Base-by-base conservation (phyloP, 2,797 vertebrate genomes). In the Percopsis omiscomaycus region DNA sequence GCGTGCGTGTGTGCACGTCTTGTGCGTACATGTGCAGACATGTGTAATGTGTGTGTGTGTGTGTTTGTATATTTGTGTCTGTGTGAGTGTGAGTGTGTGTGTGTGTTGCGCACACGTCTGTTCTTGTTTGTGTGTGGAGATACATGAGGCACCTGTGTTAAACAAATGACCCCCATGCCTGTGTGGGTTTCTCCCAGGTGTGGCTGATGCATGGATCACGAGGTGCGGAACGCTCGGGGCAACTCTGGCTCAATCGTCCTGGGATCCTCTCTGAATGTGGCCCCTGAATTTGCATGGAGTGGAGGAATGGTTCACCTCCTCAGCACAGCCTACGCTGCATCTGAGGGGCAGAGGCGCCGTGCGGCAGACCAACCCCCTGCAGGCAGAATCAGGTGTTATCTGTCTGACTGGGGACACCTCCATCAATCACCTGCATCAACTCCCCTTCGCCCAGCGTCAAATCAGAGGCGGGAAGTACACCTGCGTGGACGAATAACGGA, bases 301-400 rank as follows among this genome's bases (percentile, higher is more conserved):
- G 79, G 84, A 85, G 75, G 75, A 87, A 82, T 66, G 77, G 81
- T 89, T 91, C 88, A 89, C 83, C 88, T 90, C 83, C 81, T 87
- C 83, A n/a, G 54, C 68, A 68, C 79, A 83, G 84, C 75, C 76
- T 74, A 68, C 52, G 48, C 73, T 10, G 62, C 74, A 55, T 81
- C 81, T 54, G 86, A 86, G 83, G 84, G 61, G 75, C 85, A 59
- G 59, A 57, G 64, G 82, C 74, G 84, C 72, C 58, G 76, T 63
- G 82, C 55, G 74, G 75, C 75, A 65, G 85, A 80, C 87, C 71
- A 74, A 82, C 85, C 86, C 87, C 90, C 88, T 86, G 84, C 84
- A 86, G 90, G 90, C 86, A 82, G 83, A 89, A 88, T 91, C 88
- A 87, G 87, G 87, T 88, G 88, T 92, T 91, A 93, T 92, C 90